Conservation (phyloP, 2,888 invertebrate genomes). For the Drosophila limbata region DNA sequence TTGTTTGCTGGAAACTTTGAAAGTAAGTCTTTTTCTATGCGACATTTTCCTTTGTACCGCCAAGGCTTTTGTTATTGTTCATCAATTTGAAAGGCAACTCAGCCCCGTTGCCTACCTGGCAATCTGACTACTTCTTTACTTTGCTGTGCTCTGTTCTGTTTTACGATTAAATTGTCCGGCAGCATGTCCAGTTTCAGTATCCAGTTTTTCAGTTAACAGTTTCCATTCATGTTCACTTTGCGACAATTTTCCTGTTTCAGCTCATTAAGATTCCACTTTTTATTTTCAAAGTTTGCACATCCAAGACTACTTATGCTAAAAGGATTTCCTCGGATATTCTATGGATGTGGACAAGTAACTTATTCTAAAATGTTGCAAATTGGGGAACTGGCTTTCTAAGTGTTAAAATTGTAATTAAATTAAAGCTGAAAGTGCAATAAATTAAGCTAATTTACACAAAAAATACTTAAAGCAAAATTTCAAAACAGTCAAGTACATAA, state of each 20-base stretch:
- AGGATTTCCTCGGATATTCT: slow-evolving; percentile 5
- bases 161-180: slow-evolving; percentile 28
- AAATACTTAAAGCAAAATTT: no score
- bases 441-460: no score
- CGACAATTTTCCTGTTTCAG: slow-evolving; percentile 41
- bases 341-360: background rate
- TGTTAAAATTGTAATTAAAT: background rate
- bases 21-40: slow-evolving; percentile 72
- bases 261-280: slow-evolving; percentile 63
- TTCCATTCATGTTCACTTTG: slow-evolving; percentile 38
- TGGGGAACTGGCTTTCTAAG: background rate
- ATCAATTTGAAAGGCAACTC: slow-evolving; percentile 78
- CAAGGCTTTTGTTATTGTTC: slow-evolving; percentile 77
- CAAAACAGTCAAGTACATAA: no score
- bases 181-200: slow-evolving; percentile 2
- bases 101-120: background rate
- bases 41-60: slow-evolving; percentile 70
- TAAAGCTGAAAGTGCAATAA: background rate
- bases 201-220: slow-evolving; percentile 15
- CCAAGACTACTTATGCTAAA: background rate
- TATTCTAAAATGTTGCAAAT: background rate
- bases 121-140: slow-evolving; percentile 16
- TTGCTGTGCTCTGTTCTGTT: slow-evolving; percentile 14
- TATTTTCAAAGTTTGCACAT: background rate
- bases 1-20: slow-evolving; percentile 66